Percentiles rank a stretch among this genome's conserved stretches.
These are phyloP conservation scores for Apodemia mormo DNA, from an alignment of 2,888 invertebrate genomes.

Conservation along the genomic window DNA sequence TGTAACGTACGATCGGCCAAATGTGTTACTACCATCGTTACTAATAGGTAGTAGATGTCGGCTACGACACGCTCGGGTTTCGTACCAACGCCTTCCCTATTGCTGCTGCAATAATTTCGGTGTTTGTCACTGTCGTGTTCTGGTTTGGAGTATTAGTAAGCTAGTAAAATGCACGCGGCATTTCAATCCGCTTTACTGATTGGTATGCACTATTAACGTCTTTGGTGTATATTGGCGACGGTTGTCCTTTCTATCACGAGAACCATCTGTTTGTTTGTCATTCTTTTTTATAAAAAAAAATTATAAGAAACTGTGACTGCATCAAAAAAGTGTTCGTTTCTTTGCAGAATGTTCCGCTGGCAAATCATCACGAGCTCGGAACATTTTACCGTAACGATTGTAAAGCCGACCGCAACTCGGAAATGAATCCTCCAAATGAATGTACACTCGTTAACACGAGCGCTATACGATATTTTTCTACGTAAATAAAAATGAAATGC, in stretches of 20 bases:
- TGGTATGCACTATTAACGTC: too few relatives aligned
- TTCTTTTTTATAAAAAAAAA: neutral
- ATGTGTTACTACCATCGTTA: neutral
- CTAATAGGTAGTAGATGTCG: neutral
- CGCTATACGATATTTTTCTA: neutral
- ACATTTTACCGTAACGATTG: constrained; percentile 13
- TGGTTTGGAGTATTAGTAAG: too few relatives aligned
- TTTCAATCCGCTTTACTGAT: too few relatives aligned
- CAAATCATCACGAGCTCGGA: constrained; percentile 8
- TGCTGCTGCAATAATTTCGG: neutral
- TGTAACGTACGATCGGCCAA: neutral
- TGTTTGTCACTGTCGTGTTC: neutral
- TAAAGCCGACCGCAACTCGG: constrained; percentile 22
- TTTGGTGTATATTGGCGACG: too few relatives aligned
- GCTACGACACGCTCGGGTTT: neutral
- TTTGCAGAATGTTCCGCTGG: neutral
- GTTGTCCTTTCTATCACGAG: too few relatives aligned
- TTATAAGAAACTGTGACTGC: neutral
- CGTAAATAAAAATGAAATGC: too few relatives aligned
- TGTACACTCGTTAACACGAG: neutral
- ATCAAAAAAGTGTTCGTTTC: constrained; percentile 5
- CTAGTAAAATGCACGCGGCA: too few relatives aligned
- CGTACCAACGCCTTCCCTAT: neutral
- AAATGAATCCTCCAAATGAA: constrained; percentile 31
- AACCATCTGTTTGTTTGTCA: neutral